Percentiles rank a stretch among this genome's conserved stretches.
phyloP scores from a whole-genome alignment of 2,113 vertebrate species.

The Tupaia chinensis region DNA sequence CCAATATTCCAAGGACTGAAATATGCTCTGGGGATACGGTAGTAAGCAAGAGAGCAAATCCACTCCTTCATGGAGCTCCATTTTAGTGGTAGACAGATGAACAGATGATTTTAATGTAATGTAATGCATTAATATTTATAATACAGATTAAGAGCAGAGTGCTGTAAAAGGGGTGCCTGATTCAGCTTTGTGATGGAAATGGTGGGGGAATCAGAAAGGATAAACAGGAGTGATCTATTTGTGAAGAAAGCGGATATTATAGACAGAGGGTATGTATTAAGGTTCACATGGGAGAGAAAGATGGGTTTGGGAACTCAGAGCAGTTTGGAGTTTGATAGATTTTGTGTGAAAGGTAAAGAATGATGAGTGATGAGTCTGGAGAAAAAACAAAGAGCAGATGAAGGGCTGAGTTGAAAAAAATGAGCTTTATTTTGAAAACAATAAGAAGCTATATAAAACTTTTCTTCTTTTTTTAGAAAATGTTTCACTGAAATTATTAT shows the following conservation, averaged over 20 bases:
- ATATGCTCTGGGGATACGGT: not conserved
- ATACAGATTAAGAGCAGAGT: slow-evolving; percentile 17
- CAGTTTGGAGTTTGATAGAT: not conserved
- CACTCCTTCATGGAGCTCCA: not conserved
- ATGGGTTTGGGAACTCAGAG: not conserved
- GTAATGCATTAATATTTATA: slow-evolving; percentile 49
- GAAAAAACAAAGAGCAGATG: not conserved
- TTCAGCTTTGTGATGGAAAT: not conserved
- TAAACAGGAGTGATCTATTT: not conserved
- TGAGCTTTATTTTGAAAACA: not conserved
- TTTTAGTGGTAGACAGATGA: not conserved
- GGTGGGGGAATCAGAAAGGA: not conserved
- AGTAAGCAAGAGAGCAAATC: not conserved
- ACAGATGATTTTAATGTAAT: slow-evolving; percentile 11
- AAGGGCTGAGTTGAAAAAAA: not conserved
- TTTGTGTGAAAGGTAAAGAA: not conserved
- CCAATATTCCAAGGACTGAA: not conserved
- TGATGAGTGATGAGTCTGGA: not conserved
- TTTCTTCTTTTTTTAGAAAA: not conserved
- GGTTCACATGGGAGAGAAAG: not conserved
- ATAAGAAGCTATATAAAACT: not conserved
- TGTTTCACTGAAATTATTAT: slow-evolving; percentile 29
- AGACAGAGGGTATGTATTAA: not conserved
- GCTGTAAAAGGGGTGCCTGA: not conserved
- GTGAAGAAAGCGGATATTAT: not conserved